Conservation (phyloP, 2,797 vertebrate species). For the Borostomias antarcticus region DNA sequence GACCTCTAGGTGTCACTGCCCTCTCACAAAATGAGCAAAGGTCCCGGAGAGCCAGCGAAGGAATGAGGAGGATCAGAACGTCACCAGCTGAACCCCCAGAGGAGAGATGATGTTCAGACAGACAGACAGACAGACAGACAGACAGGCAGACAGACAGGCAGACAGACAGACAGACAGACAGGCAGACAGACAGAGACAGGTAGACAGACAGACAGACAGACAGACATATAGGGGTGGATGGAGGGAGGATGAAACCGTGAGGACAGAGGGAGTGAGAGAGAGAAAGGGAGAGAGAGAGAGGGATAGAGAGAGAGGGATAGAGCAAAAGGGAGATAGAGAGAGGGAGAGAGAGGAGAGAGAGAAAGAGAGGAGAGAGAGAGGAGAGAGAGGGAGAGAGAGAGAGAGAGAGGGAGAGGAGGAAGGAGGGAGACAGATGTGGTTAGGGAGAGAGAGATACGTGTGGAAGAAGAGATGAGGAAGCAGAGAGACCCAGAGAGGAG, state of each 20-base stretch:
- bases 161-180: no score
- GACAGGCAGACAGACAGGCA: no score
- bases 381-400: not conserved
- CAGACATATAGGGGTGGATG: no score
- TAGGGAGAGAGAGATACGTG: constrained; percentile 7
- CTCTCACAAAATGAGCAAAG: not conserved
- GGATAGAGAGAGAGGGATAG: no score
- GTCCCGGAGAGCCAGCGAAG: constrained; percentile 13
- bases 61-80: not conserved
- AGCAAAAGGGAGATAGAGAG: no score
- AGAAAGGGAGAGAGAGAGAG: constrained; percentile 18
- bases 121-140: constrained; percentile 1
- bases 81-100: not conserved
- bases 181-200: no score
- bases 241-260: not conserved
- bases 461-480: not conserved
- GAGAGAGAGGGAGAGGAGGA: not conserved
- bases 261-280: not conserved
- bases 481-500: no score
- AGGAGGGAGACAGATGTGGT: not conserved
- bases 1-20: constrained; percentile 47
- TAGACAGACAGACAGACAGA: no score
- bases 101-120: constrained; percentile 34
- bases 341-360: constrained; percentile 40
- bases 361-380: constrained; percentile 27